phyloP scores from a whole-genome alignment of 1,140 invertebrate species.

The Leptinotarsa texana region DNA sequence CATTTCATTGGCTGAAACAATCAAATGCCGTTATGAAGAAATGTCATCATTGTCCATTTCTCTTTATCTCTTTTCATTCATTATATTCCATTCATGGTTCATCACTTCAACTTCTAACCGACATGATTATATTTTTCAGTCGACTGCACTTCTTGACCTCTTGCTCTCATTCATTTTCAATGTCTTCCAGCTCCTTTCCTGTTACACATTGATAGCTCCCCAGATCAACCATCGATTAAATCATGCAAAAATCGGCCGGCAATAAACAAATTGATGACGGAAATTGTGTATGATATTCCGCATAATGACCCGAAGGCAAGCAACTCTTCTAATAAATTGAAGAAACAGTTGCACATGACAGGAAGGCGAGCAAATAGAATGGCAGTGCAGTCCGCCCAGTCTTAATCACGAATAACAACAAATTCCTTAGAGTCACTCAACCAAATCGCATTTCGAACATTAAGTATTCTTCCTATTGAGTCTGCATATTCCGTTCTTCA shows the following conservation, averaged over 20 bases:
- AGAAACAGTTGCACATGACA: slow-evolving; percentile 47
- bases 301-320: slow-evolving; percentile 18
- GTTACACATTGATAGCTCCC: neutral
- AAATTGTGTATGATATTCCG: slow-evolving; percentile 18
- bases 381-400: slow-evolving; percentile 45
- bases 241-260: neutral
- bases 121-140: neutral
- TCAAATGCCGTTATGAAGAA: too few species aligned
- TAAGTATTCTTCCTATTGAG: slow-evolving; percentile 22
- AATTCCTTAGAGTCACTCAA: slow-evolving; percentile 46
- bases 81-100: too few species aligned
- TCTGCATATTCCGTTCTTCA: slow-evolving; percentile 8
- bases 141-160: neutral
- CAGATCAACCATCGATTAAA: slow-evolving; percentile 11
- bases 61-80: too few species aligned
- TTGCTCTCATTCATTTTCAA: slow-evolving; percentile 5
- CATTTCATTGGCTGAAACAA: too few species aligned
- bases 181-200: neutral
- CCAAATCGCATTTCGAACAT: slow-evolving; percentile 33
- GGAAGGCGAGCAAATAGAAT: slow-evolving; percentile 45
- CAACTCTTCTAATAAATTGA: slow-evolving; percentile 38
- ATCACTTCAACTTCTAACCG: neutral
- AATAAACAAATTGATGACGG: slow-evolving; percentile 25
- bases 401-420: slow-evolving; percentile 47
- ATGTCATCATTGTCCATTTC: too few species aligned